Evolutionary conservation across 2,797 vertebrate species (phyloP).

Genomic region (Syndactyla subalaris): DNA sequence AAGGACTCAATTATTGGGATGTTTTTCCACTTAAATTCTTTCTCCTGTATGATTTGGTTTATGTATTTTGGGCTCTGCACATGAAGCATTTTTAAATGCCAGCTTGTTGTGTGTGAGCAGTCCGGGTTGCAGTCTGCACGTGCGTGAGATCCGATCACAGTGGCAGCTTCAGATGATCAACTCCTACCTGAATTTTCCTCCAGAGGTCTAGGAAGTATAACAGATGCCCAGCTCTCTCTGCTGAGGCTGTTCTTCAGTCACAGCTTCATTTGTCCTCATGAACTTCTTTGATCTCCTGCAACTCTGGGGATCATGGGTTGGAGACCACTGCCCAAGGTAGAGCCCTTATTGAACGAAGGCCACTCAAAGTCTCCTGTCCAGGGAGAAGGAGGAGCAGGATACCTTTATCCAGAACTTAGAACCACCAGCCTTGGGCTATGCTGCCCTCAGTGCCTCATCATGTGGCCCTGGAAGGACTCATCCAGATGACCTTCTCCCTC

Average conservation of each 20-base stretch:
- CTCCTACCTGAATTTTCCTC: background rate
- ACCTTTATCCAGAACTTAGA: background rate
- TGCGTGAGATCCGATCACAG: background rate
- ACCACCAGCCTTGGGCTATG: background rate
- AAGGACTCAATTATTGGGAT: background rate
- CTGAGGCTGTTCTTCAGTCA: background rate
- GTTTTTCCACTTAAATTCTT: conserved; percentile 26
- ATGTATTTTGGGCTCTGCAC: background rate
- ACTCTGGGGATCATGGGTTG: background rate
- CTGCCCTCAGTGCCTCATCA: background rate
- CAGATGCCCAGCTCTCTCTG: background rate
- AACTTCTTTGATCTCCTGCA: background rate
- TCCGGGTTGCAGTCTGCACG: background rate
- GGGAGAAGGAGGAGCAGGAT: background rate
- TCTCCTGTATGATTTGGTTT: background rate
- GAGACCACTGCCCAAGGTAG: background rate
- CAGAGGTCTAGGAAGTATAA: background rate
- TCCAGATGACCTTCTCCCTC: background rate
- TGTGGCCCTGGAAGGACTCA: background rate
- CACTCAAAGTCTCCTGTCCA: background rate
- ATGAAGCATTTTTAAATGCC: conserved; percentile 21
- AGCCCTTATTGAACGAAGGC: background rate
- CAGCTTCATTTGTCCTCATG: background rate
- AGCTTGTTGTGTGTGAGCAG: background rate
- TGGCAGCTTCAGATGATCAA: background rate